Evolutionary conservation across 2,888 invertebrate species (phyloP).

Genomic region (Glyphotaelius pellucidus): DNA sequence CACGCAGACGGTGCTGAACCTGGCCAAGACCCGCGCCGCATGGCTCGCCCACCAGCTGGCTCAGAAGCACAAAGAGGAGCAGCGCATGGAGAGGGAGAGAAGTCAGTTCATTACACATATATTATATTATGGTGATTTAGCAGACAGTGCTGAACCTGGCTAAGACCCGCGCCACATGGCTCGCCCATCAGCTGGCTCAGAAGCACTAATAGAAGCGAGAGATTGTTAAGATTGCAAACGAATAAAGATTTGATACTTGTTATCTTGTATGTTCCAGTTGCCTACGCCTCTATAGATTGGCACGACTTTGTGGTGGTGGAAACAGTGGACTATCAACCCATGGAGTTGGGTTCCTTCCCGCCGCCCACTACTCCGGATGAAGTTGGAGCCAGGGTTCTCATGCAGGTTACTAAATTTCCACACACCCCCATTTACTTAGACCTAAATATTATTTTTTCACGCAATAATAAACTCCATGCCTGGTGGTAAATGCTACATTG

Average conservation of each 20-base stretch:
- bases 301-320: slow-evolving; percentile 99
- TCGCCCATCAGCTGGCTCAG: too few relatives aligned
- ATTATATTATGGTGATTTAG: background rate
- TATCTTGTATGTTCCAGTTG: slow-evolving; percentile 74
- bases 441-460: background rate
- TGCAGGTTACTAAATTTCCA: slow-evolving; percentile 77
- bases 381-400: slow-evolving; percentile 95
- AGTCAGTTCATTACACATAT: slow-evolving; percentile 70
- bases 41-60: slow-evolving; percentile 98
- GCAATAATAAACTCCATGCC: background rate
- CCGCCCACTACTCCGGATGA: slow-evolving; percentile 98
- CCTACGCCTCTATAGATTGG: slow-evolving; percentile 99
- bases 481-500: too few relatives aligned
- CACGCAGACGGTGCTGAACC: slow-evolving; percentile 85
- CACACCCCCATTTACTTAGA: background rate
- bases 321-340: slow-evolving; percentile 98
- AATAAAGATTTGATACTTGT: background rate
- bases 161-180: too few relatives aligned
- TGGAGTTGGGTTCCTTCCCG: slow-evolving; percentile 96
- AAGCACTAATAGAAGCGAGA: slow-evolving; percentile 71
- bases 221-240: background rate
- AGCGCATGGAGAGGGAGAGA: slow-evolving; percentile 95
- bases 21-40: slow-evolving; percentile 95
- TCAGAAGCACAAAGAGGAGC: slow-evolving; percentile 94
- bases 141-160: too few relatives aligned